These are phyloP conservation scores for Meloidogyne floridensis DNA, from an alignment of 1,140 invertebrate genomes.

Conservation along the genomic window DNA sequence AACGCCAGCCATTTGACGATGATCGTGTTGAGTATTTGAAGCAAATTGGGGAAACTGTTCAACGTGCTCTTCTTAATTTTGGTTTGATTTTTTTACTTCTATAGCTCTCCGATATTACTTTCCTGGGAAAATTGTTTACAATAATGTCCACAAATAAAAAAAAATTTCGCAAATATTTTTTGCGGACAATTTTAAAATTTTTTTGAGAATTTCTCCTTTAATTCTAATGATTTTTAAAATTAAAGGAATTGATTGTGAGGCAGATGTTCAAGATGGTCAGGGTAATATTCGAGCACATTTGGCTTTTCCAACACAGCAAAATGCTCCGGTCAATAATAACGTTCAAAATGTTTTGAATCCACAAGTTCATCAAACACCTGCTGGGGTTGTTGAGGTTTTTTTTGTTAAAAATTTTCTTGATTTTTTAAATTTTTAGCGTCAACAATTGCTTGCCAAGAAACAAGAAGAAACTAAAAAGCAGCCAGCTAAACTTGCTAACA, in stretches of 20 bases:
- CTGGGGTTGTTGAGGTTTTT: background rate
- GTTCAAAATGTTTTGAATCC: background rate
- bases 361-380: background rate
- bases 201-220: too few relatives aligned
- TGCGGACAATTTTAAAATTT: too few relatives aligned
- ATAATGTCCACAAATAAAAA: too few relatives aligned
- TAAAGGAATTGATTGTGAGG: slow-evolving; percentile 45
- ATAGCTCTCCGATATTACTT: background rate
- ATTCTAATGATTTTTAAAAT: background rate
- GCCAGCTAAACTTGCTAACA: too few relatives aligned
- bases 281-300: slow-evolving; percentile 26
- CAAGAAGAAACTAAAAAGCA: too few relatives aligned
- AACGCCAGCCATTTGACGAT: background rate
- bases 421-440: slow-evolving; percentile 6
- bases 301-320: slow-evolving; percentile 2
- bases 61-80: slow-evolving; percentile 42
- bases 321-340: background rate
- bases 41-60: slow-evolving; percentile 40
- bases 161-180: too few relatives aligned
- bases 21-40: slow-evolving; percentile 43
- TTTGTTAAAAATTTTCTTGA: background rate
- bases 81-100: slow-evolving; percentile 23
- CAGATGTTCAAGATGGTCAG: slow-evolving; percentile 33
- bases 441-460: background rate
- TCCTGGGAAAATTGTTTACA: too few relatives aligned